These are phyloP conservation scores for Mus caroli DNA, from an alignment of 2,797 vertebrate genomes.

Conservation along the genomic window DNA sequence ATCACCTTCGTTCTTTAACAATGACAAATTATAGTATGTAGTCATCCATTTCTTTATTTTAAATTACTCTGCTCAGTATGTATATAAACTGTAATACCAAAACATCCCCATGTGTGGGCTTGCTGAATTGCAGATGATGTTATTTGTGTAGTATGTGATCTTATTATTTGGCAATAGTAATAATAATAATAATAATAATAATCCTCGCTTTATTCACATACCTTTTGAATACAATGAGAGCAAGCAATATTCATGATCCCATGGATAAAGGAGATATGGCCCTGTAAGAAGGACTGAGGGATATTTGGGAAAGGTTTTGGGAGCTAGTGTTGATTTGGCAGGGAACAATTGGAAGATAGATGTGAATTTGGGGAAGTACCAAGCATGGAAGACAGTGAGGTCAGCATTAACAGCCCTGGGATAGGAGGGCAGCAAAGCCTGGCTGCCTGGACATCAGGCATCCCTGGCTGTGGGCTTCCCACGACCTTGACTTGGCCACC, in stretches of 20 bases:
- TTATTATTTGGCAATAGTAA: conserved; percentile 48
- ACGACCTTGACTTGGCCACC: background rate
- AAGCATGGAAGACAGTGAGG: background rate
- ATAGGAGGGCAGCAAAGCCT: background rate
- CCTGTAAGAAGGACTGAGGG: background rate
- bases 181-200: background rate
- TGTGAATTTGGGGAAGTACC: background rate
- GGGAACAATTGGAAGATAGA: background rate
- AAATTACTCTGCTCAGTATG: conserved; percentile 69
- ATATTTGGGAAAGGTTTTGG: conserved; percentile 20
- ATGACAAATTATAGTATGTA: conserved; percentile 85
- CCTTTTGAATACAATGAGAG: conserved; percentile 3
- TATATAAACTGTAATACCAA: conserved; percentile 74
- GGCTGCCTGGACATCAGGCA: background rate
- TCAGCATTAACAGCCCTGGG: fast-evolving
- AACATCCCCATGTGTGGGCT: conserved; percentile 67
- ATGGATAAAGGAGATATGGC: background rate
- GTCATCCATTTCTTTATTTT: conserved; percentile 82
- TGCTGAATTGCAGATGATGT: conserved; percentile 67
- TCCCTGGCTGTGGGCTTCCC: background rate
- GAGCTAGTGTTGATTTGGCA: background rate
- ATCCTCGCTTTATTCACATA: conserved; percentile 37
- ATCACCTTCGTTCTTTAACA: conserved; percentile 82
- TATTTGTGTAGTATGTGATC: conserved; percentile 64
- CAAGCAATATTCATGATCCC: background rate